phyloP scores from a whole-genome alignment of 2,888 invertebrate species.

The Drosophila macrospina region DNA sequence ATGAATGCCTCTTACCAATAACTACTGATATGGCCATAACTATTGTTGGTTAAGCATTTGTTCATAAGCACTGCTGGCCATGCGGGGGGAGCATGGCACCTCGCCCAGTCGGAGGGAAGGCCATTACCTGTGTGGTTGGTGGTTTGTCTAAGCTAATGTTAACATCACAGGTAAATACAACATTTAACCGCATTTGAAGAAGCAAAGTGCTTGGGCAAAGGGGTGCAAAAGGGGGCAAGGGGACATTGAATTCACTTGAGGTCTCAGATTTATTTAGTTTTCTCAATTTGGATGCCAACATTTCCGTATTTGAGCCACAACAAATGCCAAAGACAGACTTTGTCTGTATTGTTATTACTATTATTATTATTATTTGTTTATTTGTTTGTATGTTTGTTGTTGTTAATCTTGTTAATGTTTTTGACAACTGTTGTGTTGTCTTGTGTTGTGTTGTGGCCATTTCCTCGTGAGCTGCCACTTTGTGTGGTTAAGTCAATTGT shows the following conservation, averaged over 20 bases:
- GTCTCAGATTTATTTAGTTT: constrained; percentile 18
- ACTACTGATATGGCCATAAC: too few relatives aligned
- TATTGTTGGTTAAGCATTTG: too few relatives aligned
- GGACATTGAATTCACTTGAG: constrained; percentile 28
- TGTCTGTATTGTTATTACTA: constrained; percentile 18
- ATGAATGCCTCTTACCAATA: too few relatives aligned
- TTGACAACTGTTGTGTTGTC: constrained; percentile 38
- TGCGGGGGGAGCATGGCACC: too few relatives aligned
- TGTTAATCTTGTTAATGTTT: constrained; percentile 36
- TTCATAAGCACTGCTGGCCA: background rate
- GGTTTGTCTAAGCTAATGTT: constrained; percentile 30
- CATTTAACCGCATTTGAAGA: constrained; percentile 44
- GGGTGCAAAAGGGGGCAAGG: background rate
- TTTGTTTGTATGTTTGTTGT: constrained; percentile 20
- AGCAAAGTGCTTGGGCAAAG: constrained; percentile 12
- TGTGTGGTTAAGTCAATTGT: constrained; percentile 34
- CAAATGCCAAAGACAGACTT: constrained; percentile 37
- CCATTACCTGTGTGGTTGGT: constrained; percentile 20
- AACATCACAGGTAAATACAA: constrained; percentile 45
- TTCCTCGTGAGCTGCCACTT: constrained; percentile 24
- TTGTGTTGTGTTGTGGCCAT: constrained; percentile 28
- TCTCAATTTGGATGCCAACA: constrained; percentile 31
- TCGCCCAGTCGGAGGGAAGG: constrained; percentile 27
- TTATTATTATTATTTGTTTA: background rate
- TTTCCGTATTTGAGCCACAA: constrained; percentile 53